phyloP scores from a whole-genome alignment of 2,888 invertebrate species.

The Callimorpha dominula region DNA sequence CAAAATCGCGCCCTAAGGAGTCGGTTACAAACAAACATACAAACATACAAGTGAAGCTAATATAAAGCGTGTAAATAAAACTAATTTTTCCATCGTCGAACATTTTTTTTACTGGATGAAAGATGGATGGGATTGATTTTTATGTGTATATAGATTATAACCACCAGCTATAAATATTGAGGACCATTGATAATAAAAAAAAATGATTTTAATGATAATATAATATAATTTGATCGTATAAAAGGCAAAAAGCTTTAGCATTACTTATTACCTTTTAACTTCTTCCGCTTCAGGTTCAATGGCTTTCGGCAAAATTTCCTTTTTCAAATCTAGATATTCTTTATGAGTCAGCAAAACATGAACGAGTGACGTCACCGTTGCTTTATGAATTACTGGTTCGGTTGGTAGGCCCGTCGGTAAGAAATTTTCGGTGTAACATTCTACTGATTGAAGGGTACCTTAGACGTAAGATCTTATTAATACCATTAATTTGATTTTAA shows the following conservation, averaged over 20 bases:
- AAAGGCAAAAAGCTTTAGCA: background rate
- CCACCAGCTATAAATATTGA: too few relatives aligned
- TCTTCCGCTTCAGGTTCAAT: slow-evolving; percentile 52
- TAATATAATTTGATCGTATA: too few relatives aligned
- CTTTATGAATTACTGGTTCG: slow-evolving; percentile 61
- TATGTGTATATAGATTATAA: too few relatives aligned
- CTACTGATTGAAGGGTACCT: slow-evolving; percentile 63
- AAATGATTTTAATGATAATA: too few relatives aligned
- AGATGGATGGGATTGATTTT: too few relatives aligned
- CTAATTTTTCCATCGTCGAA: too few relatives aligned
- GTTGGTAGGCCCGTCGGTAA: slow-evolving; percentile 64
- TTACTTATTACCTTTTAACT: slow-evolving; percentile 57
- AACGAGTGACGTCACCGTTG: slow-evolving; percentile 70
- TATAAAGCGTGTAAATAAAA: too few relatives aligned
- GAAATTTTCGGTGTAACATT: slow-evolving; percentile 60
- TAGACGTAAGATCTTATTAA: background rate
- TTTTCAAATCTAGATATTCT: slow-evolving; percentile 54
- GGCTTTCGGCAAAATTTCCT: slow-evolving; percentile 55
- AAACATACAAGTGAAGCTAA: too few relatives aligned
- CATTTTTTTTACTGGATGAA: too few relatives aligned
- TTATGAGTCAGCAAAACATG: slow-evolving; percentile 58
- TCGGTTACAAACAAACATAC: too few relatives aligned
- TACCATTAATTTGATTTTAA: background rate
- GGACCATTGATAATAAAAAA: too few relatives aligned
- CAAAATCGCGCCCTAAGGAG: too few relatives aligned